phyloP scores from a whole-genome alignment of 2,113 vertebrate genomes.

The Gasterosteus aculeatus region DNA sequence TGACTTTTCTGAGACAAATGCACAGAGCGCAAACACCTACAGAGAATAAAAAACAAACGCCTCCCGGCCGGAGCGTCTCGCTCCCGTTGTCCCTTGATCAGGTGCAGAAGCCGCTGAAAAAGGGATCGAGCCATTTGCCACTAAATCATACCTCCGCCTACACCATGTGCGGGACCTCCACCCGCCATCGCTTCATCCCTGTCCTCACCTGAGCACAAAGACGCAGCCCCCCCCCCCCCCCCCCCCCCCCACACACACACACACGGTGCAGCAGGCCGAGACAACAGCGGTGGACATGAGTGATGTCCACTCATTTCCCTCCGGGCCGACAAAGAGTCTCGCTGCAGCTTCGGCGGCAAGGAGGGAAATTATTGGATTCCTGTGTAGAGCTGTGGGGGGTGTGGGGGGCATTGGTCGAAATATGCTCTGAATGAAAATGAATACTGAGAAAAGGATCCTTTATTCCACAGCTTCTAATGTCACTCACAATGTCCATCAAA shows the following conservation, averaged over 20 bases:
- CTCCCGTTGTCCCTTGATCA: constrained; percentile 33
- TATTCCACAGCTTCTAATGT: neutral
- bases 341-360: constrained; percentile 19
- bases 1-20: constrained; percentile 55
- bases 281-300: constrained; percentile 71
- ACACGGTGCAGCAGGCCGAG: constrained; percentile 2
- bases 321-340: constrained; percentile 15
- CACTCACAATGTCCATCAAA: constrained; percentile 25
- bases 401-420: constrained; percentile 17
- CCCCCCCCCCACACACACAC: neutral
- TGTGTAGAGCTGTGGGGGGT: constrained; percentile 12
- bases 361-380: constrained; percentile 47
- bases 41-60: neutral
- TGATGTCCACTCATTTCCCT: constrained; percentile 56
- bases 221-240: constrained; percentile 22
- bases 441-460: neutral
- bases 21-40: constrained; percentile 26
- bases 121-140: constrained; percentile 41
- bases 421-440: constrained; percentile 26
- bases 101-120: constrained; percentile 29
- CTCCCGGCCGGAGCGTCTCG: constrained; percentile 1
- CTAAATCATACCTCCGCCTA: constrained; percentile 41
- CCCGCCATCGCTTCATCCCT: constrained; percentile 34
- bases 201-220: constrained; percentile 11
- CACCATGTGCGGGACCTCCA: constrained; percentile 25